Conservation (phyloP, 2,113 vertebrate genomes). For the Tylochromis polylepis region DNA sequence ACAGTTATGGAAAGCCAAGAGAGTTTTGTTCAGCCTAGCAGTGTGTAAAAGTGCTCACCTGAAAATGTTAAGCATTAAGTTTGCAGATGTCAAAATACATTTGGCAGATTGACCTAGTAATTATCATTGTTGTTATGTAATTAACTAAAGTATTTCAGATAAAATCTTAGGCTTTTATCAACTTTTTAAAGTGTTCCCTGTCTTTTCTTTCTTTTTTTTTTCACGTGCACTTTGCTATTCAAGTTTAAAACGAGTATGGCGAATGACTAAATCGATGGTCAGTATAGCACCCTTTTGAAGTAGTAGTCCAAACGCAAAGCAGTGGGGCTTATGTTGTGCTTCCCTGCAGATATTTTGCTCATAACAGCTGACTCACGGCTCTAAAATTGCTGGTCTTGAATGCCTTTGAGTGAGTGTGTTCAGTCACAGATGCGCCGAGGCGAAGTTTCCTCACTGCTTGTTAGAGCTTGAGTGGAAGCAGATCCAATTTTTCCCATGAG, state of each 20-base stretch:
- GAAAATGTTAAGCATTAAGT: not conserved
- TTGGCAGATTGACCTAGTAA: not conserved
- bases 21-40: not conserved
- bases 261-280: slow-evolving; percentile 9
- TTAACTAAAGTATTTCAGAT: not conserved
- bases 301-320: not conserved
- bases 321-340: not conserved
- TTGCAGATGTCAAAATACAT: not conserved
- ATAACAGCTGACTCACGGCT: slow-evolving; percentile 56
- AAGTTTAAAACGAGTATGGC: not conserved
- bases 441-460: slow-evolving; percentile 69
- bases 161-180: not conserved
- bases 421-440: slow-evolving; percentile 57
- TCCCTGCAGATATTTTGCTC: slow-evolving; percentile 49
- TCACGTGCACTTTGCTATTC: not conserved
- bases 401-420: slow-evolving; percentile 53
- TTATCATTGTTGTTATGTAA: not conserved
- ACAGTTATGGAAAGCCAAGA: too few species aligned
- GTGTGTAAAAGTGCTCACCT: not conserved
- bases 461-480: slow-evolving; percentile 74
- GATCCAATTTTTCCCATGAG: slow-evolving; percentile 74
- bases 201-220: not conserved
- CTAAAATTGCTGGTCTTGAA: slow-evolving; percentile 56
- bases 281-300: slow-evolving; percentile 19
- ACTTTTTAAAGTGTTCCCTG: not conserved